Conservation (phyloP, 2,797 vertebrate genomes). For the Xerus rutilus region DNA sequence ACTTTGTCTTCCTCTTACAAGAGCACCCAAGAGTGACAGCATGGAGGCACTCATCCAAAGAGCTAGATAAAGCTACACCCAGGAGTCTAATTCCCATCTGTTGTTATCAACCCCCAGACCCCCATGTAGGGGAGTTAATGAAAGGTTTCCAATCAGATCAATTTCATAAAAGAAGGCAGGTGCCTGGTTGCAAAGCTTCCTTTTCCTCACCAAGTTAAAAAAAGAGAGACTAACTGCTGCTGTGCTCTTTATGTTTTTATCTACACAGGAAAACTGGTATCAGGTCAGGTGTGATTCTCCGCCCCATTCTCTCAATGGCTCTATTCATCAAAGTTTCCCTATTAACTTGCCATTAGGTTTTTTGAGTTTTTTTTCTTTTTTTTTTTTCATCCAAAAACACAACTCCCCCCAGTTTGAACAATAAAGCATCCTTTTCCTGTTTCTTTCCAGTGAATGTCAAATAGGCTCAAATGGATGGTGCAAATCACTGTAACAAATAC, state of each 20-base stretch:
- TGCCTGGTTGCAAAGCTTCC: neutral
- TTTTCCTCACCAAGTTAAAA: neutral
- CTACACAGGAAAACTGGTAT: conserved; percentile 54
- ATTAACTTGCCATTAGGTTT: conserved; percentile 60
- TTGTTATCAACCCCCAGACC: too few species aligned
- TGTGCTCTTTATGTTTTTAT: conserved; percentile 21
- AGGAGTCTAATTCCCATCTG: neutral
- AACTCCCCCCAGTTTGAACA: conserved; percentile 53
- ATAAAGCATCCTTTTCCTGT: conserved; percentile 43
- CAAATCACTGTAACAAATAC: conserved; percentile 38
- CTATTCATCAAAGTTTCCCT: conserved; percentile 13
- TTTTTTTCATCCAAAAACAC: conserved; percentile 1
- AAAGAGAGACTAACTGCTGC: neutral
- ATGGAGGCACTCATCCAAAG: neutral
- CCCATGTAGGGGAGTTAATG: neutral
- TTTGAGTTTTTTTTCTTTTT: neutral
- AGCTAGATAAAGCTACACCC: neutral
- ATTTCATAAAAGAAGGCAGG: neutral
- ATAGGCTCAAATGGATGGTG: conserved; percentile 10
- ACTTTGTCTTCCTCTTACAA: neutral
- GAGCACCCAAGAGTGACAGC: neutral
- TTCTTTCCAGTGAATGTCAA: conserved; percentile 73
- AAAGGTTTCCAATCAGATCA: neutral
- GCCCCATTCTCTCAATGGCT: neutral
- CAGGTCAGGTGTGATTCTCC: neutral